A percentile compares a stretch with the other conserved stretches of the same genome.
Evolutionary conservation across 2,888 invertebrate genomes (phyloP).

Genomic region (Epirrhoe tristata): DNA sequence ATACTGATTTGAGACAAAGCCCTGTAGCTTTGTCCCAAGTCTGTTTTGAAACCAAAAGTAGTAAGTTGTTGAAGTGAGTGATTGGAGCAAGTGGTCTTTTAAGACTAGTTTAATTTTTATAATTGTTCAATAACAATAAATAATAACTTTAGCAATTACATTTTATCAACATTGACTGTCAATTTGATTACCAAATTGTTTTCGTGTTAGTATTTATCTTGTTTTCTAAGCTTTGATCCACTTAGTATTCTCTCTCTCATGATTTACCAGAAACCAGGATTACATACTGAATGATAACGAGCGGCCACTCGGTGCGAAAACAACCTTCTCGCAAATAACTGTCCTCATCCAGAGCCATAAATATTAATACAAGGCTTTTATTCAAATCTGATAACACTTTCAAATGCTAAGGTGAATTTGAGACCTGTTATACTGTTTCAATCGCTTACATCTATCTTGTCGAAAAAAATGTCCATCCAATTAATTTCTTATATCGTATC

Average conservation of each 20-base stretch:
- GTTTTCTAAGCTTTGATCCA: slow-evolving; percentile 8
- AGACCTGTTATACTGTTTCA: slow-evolving; percentile 21
- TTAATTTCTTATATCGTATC: slow-evolving; percentile 13
- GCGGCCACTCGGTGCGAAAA: slow-evolving; percentile 37
- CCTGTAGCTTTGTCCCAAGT: too few species aligned
- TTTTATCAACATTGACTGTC: too few species aligned
- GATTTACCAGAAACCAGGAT: slow-evolving; percentile 33
- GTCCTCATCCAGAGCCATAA: slow-evolving; percentile 28
- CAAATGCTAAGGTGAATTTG: slow-evolving; percentile 5
- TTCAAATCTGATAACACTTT: slow-evolving; percentile 14
- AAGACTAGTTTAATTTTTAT: too few species aligned
- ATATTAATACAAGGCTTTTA: slow-evolving; percentile 29
- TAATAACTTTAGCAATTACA: too few species aligned
- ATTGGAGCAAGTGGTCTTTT: too few species aligned
- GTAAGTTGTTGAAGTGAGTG: too few species aligned
- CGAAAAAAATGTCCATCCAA: slow-evolving; percentile 9
- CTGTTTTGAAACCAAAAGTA: too few species aligned
- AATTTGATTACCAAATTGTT: slow-evolving; percentile 20
- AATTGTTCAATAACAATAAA: too few species aligned
- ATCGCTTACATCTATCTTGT: slow-evolving; percentile 24
- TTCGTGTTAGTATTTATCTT: slow-evolving; percentile 13
- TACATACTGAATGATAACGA: slow-evolving; percentile 34
- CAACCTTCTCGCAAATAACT: slow-evolving; percentile 40
- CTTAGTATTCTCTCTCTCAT: slow-evolving; percentile 38
- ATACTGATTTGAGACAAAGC: background rate